Percentiles rank a stretch among this genome's conserved stretches.
Conservation (phyloP, 2,113 vertebrate species). For the Chrysochloris asiatica region DNA sequence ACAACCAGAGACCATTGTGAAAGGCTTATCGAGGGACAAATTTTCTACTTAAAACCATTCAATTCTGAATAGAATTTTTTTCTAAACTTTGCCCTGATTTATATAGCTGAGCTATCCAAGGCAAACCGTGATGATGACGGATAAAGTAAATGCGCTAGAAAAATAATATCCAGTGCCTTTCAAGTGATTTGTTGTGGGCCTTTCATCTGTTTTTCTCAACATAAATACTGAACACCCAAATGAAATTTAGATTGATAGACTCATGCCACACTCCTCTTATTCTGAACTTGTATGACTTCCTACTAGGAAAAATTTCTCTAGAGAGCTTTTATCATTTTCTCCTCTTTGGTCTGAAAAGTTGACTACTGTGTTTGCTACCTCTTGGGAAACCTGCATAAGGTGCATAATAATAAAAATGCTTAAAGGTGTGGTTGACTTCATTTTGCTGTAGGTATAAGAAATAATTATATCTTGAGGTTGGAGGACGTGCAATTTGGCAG, state of each 20-base stretch:
- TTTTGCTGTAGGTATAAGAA: not conserved
- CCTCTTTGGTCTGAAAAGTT: not conserved
- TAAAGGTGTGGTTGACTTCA: not conserved
- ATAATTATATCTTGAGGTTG: constrained; percentile 27
- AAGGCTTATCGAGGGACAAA: not conserved
- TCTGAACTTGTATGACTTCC: not conserved
- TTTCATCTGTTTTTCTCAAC: not conserved
- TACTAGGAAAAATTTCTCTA: not conserved
- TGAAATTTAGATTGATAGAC: not conserved
- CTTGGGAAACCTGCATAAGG: not conserved
- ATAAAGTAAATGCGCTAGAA: not conserved
- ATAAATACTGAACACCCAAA: not conserved
- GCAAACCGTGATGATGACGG: not conserved
- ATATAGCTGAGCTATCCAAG: not conserved
- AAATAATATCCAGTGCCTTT: not conserved
- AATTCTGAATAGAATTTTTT: not conserved
- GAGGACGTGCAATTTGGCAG: constrained; percentile 11
- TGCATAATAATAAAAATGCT: not conserved
- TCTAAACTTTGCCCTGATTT: not conserved
- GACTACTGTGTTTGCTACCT: not conserved
- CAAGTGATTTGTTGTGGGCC: not conserved
- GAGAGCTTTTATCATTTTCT: not conserved
- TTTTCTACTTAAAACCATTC: not conserved
- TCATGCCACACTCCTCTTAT: not conserved
- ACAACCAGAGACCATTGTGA: not conserved